Evolutionary conservation across 2,113 vertebrate species (phyloP).

Genomic region (Mastomys coucha): DNA sequence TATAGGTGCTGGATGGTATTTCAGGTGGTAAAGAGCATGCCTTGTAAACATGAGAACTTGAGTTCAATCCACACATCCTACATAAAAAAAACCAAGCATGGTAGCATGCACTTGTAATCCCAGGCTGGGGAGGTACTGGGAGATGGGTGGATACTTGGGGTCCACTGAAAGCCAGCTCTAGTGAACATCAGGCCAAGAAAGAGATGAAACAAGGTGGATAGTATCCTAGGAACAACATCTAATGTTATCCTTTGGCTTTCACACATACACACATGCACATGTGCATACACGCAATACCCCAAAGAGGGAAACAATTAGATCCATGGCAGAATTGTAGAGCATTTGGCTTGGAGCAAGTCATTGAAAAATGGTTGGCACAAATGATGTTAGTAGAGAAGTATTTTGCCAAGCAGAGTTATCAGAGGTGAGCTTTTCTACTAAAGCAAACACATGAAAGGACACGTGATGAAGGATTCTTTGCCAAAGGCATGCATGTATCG

Average conservation of each 20-base stretch:
- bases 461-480: no score
- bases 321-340: background rate
- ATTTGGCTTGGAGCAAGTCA: background rate
- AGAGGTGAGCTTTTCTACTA: background rate
- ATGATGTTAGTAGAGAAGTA: background rate
- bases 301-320: background rate
- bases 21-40: background rate
- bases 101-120: background rate
- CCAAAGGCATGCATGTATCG: no score
- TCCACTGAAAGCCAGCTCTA: background rate
- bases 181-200: background rate
- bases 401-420: background rate
- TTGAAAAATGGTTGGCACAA: slow-evolving; percentile 6
- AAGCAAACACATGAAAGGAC: no score
- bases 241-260: background rate
- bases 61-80: background rate
- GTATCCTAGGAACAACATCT: background rate
- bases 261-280: background rate
- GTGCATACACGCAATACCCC: background rate
- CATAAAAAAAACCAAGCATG: background rate
- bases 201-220: background rate
- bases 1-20: background rate
- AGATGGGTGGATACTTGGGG: background rate
- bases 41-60: background rate
- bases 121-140: background rate